These are phyloP conservation scores for Pelagia noctiluca DNA, from an alignment of 30 jellyfish, hydroid and myxozoan genomes.

Conservation along the genomic window DNA sequence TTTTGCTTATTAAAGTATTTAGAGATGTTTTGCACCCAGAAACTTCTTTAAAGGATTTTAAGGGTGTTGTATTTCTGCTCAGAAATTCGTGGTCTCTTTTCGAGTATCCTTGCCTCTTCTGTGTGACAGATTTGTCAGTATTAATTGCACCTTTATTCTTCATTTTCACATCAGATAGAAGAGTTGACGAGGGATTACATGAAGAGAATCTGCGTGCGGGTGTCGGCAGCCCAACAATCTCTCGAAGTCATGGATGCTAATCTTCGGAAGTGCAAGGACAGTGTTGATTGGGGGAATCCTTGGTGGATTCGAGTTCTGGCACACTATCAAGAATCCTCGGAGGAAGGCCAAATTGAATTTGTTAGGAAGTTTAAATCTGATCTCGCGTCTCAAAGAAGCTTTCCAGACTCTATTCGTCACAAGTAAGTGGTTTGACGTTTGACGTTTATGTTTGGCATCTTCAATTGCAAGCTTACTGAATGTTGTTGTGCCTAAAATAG, in stretches of 20 bases:
- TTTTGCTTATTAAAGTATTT: no score
- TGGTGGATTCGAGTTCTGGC: conserved; percentile 46
- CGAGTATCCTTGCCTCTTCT: no score
- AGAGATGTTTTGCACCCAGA: no score
- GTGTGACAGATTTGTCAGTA: no score
- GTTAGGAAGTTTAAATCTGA: conserved; percentile 34
- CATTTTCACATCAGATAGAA: conserved; percentile 30
- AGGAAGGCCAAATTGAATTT: background rate
- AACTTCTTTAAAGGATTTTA: no score
- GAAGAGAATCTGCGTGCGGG: conserved; percentile 34
- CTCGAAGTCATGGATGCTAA: conserved; percentile 25
- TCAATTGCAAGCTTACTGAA: no score
- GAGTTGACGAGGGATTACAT: conserved; percentile 45
- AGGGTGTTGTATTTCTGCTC: no score
- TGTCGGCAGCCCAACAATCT: conserved; percentile 23
- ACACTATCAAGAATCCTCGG: background rate
- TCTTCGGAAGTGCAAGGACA: conserved; percentile 12
- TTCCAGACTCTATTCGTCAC: conserved; percentile 7
- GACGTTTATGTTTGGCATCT: background rate
- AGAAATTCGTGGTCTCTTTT: no score
- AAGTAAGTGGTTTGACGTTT: background rate
- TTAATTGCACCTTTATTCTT: no score
- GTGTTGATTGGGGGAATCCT: conserved; percentile 61
- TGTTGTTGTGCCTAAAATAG: no score
- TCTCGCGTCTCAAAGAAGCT: conserved; percentile 13